Evolutionary conservation across 2,888 invertebrate species (phyloP), one percentile per base, ranked within the genome.

Genomic region (Bombylius major): DNA sequence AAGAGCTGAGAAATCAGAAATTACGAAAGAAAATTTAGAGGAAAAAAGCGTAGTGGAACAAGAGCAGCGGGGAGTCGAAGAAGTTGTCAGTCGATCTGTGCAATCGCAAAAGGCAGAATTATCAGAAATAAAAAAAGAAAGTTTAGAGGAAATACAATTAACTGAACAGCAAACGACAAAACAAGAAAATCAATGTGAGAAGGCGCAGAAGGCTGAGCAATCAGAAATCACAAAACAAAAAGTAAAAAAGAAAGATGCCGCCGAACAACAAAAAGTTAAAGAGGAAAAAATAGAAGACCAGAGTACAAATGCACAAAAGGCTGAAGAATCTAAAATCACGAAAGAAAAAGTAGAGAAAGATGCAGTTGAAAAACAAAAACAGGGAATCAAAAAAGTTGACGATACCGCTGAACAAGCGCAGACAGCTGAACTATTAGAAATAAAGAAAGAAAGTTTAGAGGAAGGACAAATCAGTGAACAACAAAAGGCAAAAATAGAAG

Each of bases 41-140:
- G 50, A 58, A 45, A 63, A 55, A 36, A 58, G 60, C 56, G 47
- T 56, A 56, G 59, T 58, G 5, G 64, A 59, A 62, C 63, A 58
- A 60, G 63, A 60, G 57, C 56, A 54, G 52, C 54, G 60, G 53
- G 54, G 61, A 51, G 8, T 48, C 4, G 5, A 7, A 6, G 14
- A 7, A 46, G 51, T 1, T 3, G 44, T n/a, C n/a, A n/a, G n/a
- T 60, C 42, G 61, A 64, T 47, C 59, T 54, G 59, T 58, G 34
- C 32, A 55, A 51, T 39, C n/a, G 23, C 1, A 23, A 23, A 23
- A 23, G 23, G 23, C 23, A 42, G 55, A 61, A 45, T 47, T 33
- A 7, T 51, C 55, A 2, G 52, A 60, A 47, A 48, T 52, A 9
- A 54, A 56, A 4, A 8, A 46, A 36, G 57, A 60, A 57, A 58